Base-by-base conservation (phyloP, 2,797 vertebrate species). In the Lophius americanus region DNA sequence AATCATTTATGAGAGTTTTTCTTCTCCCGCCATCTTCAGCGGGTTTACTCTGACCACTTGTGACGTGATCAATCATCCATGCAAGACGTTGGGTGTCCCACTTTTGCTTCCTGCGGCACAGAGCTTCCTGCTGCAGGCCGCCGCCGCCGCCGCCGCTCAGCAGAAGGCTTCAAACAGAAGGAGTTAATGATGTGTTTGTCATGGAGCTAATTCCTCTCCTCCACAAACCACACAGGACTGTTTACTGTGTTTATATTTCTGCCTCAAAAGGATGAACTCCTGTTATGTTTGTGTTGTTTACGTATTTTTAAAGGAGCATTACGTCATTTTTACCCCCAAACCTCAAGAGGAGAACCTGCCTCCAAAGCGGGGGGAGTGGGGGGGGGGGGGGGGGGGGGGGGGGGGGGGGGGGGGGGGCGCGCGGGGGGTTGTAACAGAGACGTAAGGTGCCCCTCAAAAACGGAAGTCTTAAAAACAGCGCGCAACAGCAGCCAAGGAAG, bases 1-100 rank as follows among this genome's bases (percentile, higher is more conserved):
- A 88, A 87, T 88, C 77, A 82, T 89, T 88, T 72, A 90, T 86
- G 84, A 88, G 85, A 85, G 83, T 86, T 89, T 81, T 79, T 78
- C 75, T 85, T 85, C 78, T 78, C 80, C 79, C 41, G 63, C 76
- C 51, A 81, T 61, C 77, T 69, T 68, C 79, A 64, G 83, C 75
- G 58, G 35, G 81, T 85, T 82, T 63, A 74, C 85, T 76, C 55
- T 79, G 59, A 75, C 63, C n/a, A 44, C 70, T 85, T 89, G 85
- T 88, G 86, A 90, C 82, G 60, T 74, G 85, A 86, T 75, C 90
- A 85, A 85, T 85, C 88, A 88, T 72, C 82, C 86, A 70, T 76
- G 82, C 77, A 72, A 68, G 83, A 87, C 81, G 81, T 82, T 86
- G 78, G 85, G 76, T 71, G 81, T 86, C 85, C 76, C 81, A 68